Evolutionary conservation across 2,113 vertebrate species (phyloP), one percentile per base, ranked within the genome.

Genomic region (Plestiodon gilberti): DNA sequence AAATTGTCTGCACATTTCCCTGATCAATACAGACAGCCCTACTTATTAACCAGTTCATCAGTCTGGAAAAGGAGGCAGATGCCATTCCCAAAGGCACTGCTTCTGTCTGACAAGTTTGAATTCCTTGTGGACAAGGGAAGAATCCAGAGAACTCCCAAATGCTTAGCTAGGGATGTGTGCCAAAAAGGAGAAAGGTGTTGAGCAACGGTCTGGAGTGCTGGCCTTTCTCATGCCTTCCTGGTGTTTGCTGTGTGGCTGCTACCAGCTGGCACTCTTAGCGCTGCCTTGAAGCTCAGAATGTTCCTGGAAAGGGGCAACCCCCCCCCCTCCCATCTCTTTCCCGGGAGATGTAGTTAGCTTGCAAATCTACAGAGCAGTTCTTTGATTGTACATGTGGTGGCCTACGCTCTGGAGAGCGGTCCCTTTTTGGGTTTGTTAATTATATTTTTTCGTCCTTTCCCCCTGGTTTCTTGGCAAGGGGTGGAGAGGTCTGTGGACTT

Each of bases 161-260:
- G 40, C 89, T 89, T 84, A 93, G 82, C 89, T 48, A 94, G 85
- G 75, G 87, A 83, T 89, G 92, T 94, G 94, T 95, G 93, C 93
- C 94, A 95, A 94, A 94, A 89, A 91, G 81, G 13, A 71, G 67
- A 61, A 80, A 33, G 55, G 38, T 79, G 75, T 25, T 71, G 71
- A 82, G 82, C 89, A 83, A 71, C 0, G 4, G 74, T 3, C 14
- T 15, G 0, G 87, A 77, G 64, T 0, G 10, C 43, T 59, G 71
- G 74, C 62, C 20, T 83, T 40, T 62, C 57, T 64, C 14, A n/a
- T 74, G 61, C 78, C 87, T 85, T 83, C 30, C 23, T 52, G 28
- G 81, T 61, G 10, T 88, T 30, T 62, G 57, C 78, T 59, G 85
- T 38, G 62, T 67, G 55, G 20, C 67, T 79, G 40, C 57, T 71